Evolutionary conservation across 2,888 invertebrate species (phyloP), one percentile per base, ranked within the genome.

Genomic region (Agelastica alni): DNA sequence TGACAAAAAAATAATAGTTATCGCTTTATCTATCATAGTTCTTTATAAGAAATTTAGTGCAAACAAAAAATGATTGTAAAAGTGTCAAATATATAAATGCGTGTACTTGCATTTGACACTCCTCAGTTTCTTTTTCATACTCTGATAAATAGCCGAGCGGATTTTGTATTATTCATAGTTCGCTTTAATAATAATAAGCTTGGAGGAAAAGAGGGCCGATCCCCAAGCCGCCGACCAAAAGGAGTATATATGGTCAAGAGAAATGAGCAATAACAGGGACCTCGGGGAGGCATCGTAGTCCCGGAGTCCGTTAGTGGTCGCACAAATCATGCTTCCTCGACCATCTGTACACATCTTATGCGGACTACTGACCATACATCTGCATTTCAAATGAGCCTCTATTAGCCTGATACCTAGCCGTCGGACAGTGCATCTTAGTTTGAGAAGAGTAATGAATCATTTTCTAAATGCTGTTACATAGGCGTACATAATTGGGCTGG

Each of bases 321-420:
- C 70, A 75, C 75, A 74, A 74, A 74, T 75, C 74, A 74, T 74
- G 71, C 70, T 68, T 65, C 65, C 67, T 65, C 65, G 64, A 64
- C 70, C 73, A 75, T 75, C 72, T 73, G 70, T 73, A 73, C 67
- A 72, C 72, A 71, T 74, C 75, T 68, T 67, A 62, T 60, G 58
- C 57, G 65, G 62, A 67, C 62, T 66, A 63, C 67, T 62, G 68
- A 68, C 68, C 72, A 71, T 74, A 72, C 71, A 73, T 74, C 72
- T 74, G 73, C 73, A 74, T 73, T 73, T 73, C 71, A 74, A 73
- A 73, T 71, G 61, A 64, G 59, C 60, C 72, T n/a, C n/a, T 71
- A 61, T 61, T 59, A 61, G 52, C 46, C 55, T 58, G 53, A 46
- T 51, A 48, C 52, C 58, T 37, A 32, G 42, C 43, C 43, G 51